A percentile compares a stretch with the other conserved stretches of the same genome.
These are phyloP conservation scores for Drosophila ochracea DNA, from an alignment of 2,888 invertebrate species.

Conservation along the genomic window DNA sequence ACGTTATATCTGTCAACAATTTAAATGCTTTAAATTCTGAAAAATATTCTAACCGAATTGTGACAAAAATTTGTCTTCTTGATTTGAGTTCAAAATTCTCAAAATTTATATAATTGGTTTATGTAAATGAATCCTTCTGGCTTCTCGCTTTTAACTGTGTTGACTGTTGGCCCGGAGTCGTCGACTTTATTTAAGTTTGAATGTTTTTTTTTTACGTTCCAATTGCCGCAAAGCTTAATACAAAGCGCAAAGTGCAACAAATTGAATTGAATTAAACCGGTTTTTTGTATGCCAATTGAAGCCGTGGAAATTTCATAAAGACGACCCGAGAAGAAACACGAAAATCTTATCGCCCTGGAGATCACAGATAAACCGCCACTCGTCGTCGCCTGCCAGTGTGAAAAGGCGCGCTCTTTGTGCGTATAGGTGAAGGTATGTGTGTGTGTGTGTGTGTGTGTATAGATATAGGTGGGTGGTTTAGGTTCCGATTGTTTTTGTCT, in stretches of 20 bases:
- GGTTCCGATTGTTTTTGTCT: conserved; percentile 14
- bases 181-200: neutral
- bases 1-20: neutral
- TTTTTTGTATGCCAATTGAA: conserved; percentile 32
- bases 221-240: conserved; percentile 1
- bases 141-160: neutral
- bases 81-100: neutral
- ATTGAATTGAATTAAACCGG: conserved; percentile 23
- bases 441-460: conserved; percentile 1
- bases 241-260: neutral
- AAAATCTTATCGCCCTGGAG: conserved; percentile 33
- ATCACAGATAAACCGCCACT: conserved; percentile 31
- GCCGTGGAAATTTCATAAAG: conserved; percentile 31
- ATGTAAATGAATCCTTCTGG: neutral
- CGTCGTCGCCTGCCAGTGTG: conserved; percentile 32
- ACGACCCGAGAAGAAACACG: conserved; percentile 11
- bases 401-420: conserved; percentile 33
- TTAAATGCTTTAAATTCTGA: neutral
- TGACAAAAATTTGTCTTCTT: neutral
- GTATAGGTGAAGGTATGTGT: neutral
- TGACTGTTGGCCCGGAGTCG: neutral
- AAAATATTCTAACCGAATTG: neutral
- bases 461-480: neutral
- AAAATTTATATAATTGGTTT: neutral
- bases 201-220: neutral